Base-by-base conservation (phyloP, 2,797 vertebrate genomes). In the Holocentrus rufus region DNA sequence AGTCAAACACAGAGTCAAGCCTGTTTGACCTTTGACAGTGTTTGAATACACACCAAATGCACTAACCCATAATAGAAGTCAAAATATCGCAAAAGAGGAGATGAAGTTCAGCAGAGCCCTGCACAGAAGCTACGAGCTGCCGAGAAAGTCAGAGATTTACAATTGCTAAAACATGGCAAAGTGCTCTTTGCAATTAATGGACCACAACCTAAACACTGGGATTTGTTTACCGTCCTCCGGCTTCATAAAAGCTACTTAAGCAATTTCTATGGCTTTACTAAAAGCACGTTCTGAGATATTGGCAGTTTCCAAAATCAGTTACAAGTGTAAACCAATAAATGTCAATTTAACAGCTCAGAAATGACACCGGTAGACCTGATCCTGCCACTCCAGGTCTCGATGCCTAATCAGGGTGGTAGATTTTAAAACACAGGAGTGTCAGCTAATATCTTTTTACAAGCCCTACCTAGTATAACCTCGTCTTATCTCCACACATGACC, bases 401-500 rank as follows among this genome's bases (percentile, higher is more conserved):
- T 3, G n/a, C n/a, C 54, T 80, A 65, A 81, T 79, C 62, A 85
- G 34, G 60, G 64, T 27, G 53, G 72, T 50, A 15, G 65, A 47
- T 47, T 69, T 65, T 60, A 58, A 83, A 72, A 77, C 56, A 0
- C 22, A 74, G 54, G 30, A 56, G 68, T 11, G 18, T 36, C 27
- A 52, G 76, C 27, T 0, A 1, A 39, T 70, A 55, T 23, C n/a
- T 79, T 76, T 50, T 75, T 84, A 59, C 42, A 13, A 34, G 61
- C 61, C 57, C 74, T 59, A 76, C 65, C 65, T 56, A 7, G 44
- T 61, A 25, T 71, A 77, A 83, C 77, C 69, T 68, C 71, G 34
- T 72, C 87, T 91, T 89, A 91, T 93, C 90, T 85, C 65, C 54
- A 66, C 56, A 72, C 70, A 74, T 59, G 63, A 63, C 73, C 78